Evolutionary conservation across 2,797 vertebrate genomes (phyloP).

Genomic region (Ispidina picta): DNA sequence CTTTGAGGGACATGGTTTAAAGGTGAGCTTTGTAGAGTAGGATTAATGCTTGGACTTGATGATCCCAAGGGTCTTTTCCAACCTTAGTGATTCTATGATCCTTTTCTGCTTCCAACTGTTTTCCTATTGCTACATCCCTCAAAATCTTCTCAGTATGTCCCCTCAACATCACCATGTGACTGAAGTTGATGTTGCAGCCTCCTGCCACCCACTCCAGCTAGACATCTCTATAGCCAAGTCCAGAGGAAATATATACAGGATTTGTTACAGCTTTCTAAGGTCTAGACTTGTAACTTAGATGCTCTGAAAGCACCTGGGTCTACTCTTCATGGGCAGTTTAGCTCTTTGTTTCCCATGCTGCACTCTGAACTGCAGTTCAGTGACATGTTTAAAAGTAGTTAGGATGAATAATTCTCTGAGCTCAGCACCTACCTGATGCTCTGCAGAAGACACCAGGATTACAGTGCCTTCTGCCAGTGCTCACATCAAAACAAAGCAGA

Average conservation of each 20-base stretch:
- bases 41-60: no score
- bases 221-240: neutral
- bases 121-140: neutral
- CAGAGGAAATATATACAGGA: neutral
- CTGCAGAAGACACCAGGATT: neutral
- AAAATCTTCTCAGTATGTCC: neutral
- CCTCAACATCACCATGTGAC: neutral
- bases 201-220: neutral
- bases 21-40: no score
- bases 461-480: neutral
- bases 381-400: neutral
- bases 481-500: neutral
- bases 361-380: neutral
- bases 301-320: neutral
- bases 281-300: neutral
- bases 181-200: neutral
- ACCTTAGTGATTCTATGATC: no score
- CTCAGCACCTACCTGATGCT: neutral
- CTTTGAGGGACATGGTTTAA: no score
- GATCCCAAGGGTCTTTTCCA: no score
- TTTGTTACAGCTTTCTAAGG: neutral
- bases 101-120: neutral
- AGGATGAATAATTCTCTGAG: neutral
- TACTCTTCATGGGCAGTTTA: neutral
- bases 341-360: neutral